phyloP scores from a whole-genome alignment of 2,888 invertebrate genomes.

The Pyrgus malvae region DNA sequence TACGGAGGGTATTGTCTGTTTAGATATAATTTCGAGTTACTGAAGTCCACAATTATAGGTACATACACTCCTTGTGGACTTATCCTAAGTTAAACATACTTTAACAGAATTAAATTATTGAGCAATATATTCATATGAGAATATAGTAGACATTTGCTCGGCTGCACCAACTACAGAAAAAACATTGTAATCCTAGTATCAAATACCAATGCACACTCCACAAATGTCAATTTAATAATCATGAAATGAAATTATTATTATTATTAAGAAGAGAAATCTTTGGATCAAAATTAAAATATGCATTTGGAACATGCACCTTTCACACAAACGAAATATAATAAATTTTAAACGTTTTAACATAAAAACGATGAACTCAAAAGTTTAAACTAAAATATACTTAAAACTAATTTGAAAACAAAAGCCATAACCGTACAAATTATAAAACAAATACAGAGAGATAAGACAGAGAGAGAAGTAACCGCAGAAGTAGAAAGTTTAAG shows the following conservation, averaged over 20 bases:
- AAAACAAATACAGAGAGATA: slow-evolving; percentile 4
- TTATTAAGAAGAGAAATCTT: slow-evolving; percentile 70
- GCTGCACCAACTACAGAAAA: slow-evolving; percentile 80
- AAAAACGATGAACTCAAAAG: slow-evolving; percentile 70
- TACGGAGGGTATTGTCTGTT: slow-evolving; percentile 81
- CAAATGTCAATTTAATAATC: slow-evolving; percentile 73
- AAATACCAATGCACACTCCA: slow-evolving; percentile 79
- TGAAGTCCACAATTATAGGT: slow-evolving; percentile 60
- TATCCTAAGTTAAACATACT: slow-evolving; percentile 75
- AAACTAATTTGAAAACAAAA: slow-evolving; percentile 74
- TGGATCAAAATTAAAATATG: slow-evolving; percentile 78
- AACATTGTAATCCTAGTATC: slow-evolving; percentile 70
- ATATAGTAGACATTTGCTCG: slow-evolving; percentile 80
- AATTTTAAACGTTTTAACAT: slow-evolving; percentile 65
- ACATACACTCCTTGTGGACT: slow-evolving; percentile 69
- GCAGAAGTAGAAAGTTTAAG: slow-evolving; percentile 52
- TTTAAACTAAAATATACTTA: slow-evolving; percentile 70
- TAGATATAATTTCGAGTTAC: slow-evolving; percentile 71
- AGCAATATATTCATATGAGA: slow-evolving; percentile 79
- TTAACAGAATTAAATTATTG: slow-evolving; percentile 80
- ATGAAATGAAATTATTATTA: too few relatives aligned
- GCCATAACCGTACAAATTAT: slow-evolving; percentile 60
- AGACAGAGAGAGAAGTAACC: slow-evolving; percentile 48
- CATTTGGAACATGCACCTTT: slow-evolving; percentile 75
- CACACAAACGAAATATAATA: slow-evolving; percentile 69